phyloP scores from a whole-genome alignment of 2,113 vertebrate species.

The Ptychochromis oligacanthus region DNA sequence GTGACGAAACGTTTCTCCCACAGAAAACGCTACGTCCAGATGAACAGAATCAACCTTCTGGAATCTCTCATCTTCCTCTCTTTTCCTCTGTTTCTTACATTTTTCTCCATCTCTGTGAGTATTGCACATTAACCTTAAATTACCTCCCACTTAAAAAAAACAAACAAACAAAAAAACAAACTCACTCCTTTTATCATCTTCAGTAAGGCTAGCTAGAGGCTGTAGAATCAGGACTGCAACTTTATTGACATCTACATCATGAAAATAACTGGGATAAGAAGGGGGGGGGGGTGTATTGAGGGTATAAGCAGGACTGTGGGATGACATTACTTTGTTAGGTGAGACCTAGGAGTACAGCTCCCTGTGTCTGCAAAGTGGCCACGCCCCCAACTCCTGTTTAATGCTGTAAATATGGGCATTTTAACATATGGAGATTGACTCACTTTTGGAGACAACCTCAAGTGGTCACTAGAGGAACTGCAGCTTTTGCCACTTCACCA shows the following conservation, averaged over 20 bases:
- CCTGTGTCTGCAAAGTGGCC: neutral
- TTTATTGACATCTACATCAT: neutral
- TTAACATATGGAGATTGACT: neutral
- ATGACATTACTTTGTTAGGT: neutral
- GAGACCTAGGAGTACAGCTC: neutral
- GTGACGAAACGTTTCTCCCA: too few relatives aligned
- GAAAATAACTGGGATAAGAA: neutral
- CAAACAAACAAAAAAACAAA: too few relatives aligned
- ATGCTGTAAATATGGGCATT: neutral
- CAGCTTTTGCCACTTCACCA: neutral
- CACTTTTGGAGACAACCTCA: neutral
- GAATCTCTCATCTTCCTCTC: too few relatives aligned
- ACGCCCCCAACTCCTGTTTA: neutral
- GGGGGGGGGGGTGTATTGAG: neutral
- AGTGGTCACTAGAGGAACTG: neutral
- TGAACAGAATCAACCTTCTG: too few relatives aligned
- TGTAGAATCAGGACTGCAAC: neutral
- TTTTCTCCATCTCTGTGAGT: too few relatives aligned
- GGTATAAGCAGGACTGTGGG: neutral
- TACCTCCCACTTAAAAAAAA: too few relatives aligned
- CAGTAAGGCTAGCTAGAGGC: neutral
- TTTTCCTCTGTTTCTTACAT: too few relatives aligned
- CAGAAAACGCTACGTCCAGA: too few relatives aligned
- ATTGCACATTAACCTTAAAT: too few relatives aligned
- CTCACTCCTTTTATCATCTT: too few relatives aligned